These are phyloP conservation scores for Pammene fasciana DNA, from an alignment of 2,888 invertebrate species.

Conservation along the genomic window DNA sequence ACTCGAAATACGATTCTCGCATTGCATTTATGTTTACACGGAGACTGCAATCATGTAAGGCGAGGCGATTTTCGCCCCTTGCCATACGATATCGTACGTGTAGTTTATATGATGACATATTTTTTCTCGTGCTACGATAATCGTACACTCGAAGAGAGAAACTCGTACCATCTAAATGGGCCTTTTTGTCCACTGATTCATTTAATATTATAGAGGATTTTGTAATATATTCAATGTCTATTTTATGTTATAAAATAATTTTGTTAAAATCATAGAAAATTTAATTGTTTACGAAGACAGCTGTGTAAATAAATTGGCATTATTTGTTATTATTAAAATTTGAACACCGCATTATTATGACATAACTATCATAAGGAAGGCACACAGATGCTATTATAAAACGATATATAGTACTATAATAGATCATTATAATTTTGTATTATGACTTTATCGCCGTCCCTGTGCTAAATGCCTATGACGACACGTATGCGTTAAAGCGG, in stretches of 20 bases:
- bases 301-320: conserved; percentile 69
- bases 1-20: too few species aligned
- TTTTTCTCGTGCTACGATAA: too few species aligned
- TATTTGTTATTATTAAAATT: conserved; percentile 49
- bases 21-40: too few species aligned
- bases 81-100: too few species aligned
- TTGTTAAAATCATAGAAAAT: conserved; percentile 18
- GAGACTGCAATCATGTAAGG: too few species aligned
- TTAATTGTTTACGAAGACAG: conserved; percentile 47
- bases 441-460: background rate
- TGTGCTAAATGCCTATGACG: conserved; percentile 17
- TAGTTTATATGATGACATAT: too few species aligned
- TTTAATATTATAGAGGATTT: too few species aligned
- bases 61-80: too few species aligned
- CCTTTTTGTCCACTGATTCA: too few species aligned
- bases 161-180: too few species aligned
- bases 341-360: conserved; percentile 23
- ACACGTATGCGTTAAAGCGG: conserved; percentile 25
- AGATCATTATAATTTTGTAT: background rate
- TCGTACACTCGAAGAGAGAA: too few species aligned
- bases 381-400: background rate
- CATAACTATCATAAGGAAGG: background rate
- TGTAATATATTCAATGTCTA: conserved; percentile 38
- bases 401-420: background rate
- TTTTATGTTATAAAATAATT: conserved; percentile 28